Conservation (phyloP, 2,113 vertebrate genomes). For the Mastomys coucha region DNA sequence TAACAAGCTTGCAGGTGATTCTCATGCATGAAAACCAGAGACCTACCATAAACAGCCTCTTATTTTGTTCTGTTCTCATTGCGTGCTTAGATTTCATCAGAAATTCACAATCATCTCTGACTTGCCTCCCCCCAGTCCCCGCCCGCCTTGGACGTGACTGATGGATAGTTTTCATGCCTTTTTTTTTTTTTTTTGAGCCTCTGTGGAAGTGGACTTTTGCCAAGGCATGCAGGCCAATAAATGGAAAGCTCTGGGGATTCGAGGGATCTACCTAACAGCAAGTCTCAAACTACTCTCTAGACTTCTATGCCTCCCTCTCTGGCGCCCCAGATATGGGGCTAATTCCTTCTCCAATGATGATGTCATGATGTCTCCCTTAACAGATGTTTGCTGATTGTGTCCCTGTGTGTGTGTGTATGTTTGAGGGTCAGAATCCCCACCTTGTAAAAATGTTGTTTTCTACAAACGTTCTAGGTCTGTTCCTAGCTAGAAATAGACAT, state of each 20-base stretch:
- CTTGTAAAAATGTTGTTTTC: background rate
- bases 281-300: background rate
- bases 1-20: constrained; percentile 32
- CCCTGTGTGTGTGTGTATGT: background rate
- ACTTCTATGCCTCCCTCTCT: background rate
- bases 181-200: background rate
- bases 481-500: background rate
- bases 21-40: background rate
- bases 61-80: constrained; percentile 11
- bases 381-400: background rate
- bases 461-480: background rate
- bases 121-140: background rate
- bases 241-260: background rate
- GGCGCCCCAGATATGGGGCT: background rate
- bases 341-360: background rate
- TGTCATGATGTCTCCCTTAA: background rate
- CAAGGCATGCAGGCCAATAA: constrained; percentile 10
- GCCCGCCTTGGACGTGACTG: constrained; percentile 9
- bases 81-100: constrained; percentile 58
- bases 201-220: background rate
- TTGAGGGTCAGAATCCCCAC: background rate
- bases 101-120: constrained; percentile 48
- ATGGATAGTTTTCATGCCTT: background rate
- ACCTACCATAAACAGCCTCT: background rate
- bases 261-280: background rate